These are phyloP conservation scores for Protodeltote pygarga DNA, from an alignment of 2,888 invertebrate genomes.

Conservation along the genomic window DNA sequence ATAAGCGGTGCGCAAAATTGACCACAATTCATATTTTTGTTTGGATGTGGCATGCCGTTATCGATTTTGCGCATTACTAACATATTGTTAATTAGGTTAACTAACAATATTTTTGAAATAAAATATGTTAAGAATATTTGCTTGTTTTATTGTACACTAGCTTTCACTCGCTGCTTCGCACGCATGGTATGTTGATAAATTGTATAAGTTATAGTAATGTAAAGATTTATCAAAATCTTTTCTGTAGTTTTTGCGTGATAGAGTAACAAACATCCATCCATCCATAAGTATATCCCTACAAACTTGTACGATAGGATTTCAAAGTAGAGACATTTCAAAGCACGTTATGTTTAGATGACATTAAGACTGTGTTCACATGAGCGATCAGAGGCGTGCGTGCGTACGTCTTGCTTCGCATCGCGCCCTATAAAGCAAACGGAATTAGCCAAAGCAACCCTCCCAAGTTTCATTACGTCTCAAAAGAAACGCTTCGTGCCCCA, in stretches of 20 bases:
- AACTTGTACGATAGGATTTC: too few species aligned
- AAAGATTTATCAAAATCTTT: too few species aligned
- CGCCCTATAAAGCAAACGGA: constrained; percentile 48
- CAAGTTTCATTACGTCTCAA: constrained; percentile 47
- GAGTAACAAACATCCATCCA: too few species aligned
- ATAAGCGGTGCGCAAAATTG: constrained; percentile 45
- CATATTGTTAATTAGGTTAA: constrained; percentile 32
- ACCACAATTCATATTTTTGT: constrained; percentile 35
- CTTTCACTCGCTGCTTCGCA: too few species aligned
- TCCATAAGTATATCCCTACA: too few species aligned
- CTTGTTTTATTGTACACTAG: constrained; percentile 21
- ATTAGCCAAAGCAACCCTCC: constrained; percentile 46
- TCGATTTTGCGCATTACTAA: constrained; percentile 47
- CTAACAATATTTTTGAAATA: constrained; percentile 43
- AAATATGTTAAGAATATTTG: constrained; percentile 28
- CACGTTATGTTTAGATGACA: constrained; percentile 1
- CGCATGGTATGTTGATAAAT: too few species aligned
- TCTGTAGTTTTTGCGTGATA: too few species aligned
- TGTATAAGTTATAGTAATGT: too few species aligned
- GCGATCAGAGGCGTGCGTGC: constrained; percentile 25
- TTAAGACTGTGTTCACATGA: constrained; percentile 20
- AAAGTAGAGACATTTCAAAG: constrained; percentile 8
- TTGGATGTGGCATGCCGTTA: constrained; percentile 16
- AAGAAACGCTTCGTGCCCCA: constrained; percentile 31
- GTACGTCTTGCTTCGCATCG: constrained; percentile 16